Evolutionary conservation across 2,113 vertebrate genomes (phyloP).

Genomic region (Myanophis thanlyinensis): DNA sequence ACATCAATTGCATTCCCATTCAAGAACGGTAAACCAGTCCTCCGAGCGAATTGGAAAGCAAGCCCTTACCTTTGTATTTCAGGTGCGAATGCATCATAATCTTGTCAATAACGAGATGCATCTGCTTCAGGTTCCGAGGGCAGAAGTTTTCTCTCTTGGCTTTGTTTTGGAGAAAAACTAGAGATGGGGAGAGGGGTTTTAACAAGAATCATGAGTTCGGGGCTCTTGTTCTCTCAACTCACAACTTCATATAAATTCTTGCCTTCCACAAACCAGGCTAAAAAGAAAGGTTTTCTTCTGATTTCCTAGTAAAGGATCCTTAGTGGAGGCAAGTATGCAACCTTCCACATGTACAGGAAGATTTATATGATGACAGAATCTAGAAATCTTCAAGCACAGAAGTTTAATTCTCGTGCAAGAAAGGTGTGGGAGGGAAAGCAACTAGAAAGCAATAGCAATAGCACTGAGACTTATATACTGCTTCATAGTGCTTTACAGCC

Average conservation of each 20-base stretch:
- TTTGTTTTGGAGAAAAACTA: slow-evolving; percentile 90
- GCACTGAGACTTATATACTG: too few species aligned
- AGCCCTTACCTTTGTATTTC: slow-evolving; percentile 82
- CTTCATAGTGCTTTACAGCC: too few species aligned
- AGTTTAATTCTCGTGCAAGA: not conserved
- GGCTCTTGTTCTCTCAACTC: not conserved
- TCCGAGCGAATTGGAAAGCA: too few species aligned
- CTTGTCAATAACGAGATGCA: slow-evolving; percentile 84
- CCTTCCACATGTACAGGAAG: not conserved
- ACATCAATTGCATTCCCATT: not conserved
- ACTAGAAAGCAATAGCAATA: not conserved
- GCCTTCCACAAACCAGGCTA: not conserved
- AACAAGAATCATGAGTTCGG: not conserved
- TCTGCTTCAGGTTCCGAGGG: slow-evolving; percentile 83
- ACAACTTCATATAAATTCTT: not conserved
- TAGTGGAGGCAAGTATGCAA: not conserved
- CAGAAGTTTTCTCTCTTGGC: slow-evolving; percentile 86
- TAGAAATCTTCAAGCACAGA: not conserved
- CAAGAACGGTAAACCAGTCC: not conserved
- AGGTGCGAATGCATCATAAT: slow-evolving; percentile 89
- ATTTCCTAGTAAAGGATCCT: not conserved
- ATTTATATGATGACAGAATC: not conserved
- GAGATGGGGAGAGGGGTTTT: rapidly evolving
- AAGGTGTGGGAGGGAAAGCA: too few species aligned
- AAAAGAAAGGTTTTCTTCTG: not conserved